These are phyloP conservation scores for Potamilus streckersoni DNA, from an alignment of 1,140 invertebrate species.

Conservation along the genomic window DNA sequence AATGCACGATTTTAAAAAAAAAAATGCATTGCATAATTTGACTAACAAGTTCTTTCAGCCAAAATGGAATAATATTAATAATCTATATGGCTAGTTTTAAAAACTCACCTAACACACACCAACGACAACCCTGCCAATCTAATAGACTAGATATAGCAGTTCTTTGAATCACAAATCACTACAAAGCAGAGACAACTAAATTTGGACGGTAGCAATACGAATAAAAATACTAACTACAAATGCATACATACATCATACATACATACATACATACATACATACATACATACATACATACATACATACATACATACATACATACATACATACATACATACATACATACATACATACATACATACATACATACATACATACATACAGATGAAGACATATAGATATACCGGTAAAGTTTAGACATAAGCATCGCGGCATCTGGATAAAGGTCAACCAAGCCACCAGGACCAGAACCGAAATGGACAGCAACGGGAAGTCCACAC, in stretches of 20 bases:
- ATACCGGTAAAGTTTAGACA: constrained; percentile 9
- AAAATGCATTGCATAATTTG: background rate
- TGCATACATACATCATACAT: background rate
- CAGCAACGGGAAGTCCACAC: constrained; percentile 56
- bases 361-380: background rate
- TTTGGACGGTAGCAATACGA: constrained; percentile 75
- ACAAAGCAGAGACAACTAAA: constrained; percentile 73
- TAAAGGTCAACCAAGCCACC: constrained; percentile 22
- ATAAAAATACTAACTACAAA: constrained; percentile 59
- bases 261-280: no score
- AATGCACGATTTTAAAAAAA: background rate
- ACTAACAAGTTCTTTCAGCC: background rate
- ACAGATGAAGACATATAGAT: constrained; percentile 1
- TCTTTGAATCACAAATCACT: constrained; percentile 75
- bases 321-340: no score
- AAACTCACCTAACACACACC: background rate
- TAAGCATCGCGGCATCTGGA: constrained; percentile 1
- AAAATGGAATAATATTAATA: background rate
- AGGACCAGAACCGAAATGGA: constrained; percentile 71
- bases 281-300: no score
- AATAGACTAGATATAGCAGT: background rate
- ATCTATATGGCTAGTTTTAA: background rate
- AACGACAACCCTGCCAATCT: background rate
- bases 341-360: no score
- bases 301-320: no score